Base-by-base conservation (phyloP, 2,888 invertebrate genomes). In the Volucella inflata region DNA sequence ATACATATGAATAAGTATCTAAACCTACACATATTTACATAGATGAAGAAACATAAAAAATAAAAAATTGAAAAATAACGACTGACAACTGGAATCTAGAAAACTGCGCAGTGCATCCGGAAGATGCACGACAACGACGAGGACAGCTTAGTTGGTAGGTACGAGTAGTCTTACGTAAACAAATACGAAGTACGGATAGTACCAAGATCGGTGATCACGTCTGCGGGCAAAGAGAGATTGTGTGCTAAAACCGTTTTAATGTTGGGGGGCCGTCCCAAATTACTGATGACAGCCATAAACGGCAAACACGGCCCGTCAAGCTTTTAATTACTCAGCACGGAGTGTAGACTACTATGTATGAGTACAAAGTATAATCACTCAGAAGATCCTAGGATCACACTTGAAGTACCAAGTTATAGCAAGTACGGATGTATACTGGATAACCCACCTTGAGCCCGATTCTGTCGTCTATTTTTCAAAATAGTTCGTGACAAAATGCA, bases 401-500 rank as follows among this genome's bases (percentile, higher is more conserved):
- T 55, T 46, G 74, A n/a, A 30, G 44, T 36, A 60, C 44, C 40
- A 36, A 38, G 42, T 30, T 30, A 30, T 6, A 6, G 6, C 30
- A 30, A 30, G 30, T 30, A 30, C 30, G 30, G 30, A 30, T 30
- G 30, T 3, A 6, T 30, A 30, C 30, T 6, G 30, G n/a, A 44
- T 42, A 59, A 14, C 21, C 59, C 21, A 42, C 51, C 72, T 53
- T 55, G 62, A 55, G 51, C 67, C 53, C 48, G 55, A 14, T 40
- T 17, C 42, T 76, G 64, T 59, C 65, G 42, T 65, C 71, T 48
- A 44, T 72, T 72, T 67, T 60, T 79, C 53, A 16, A 67, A 53
- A 68, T 67, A 77, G 51, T 72, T 91, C 90, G 90, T 90, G 90
- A 90, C 91, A 89, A 87, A 88, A 89, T 89, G 89, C 90, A 90